Evolutionary conservation across 2,113 vertebrate genomes (phyloP), one percentile per base, ranked within the genome.

Genomic region (Myiozetetes cayanensis): DNA sequence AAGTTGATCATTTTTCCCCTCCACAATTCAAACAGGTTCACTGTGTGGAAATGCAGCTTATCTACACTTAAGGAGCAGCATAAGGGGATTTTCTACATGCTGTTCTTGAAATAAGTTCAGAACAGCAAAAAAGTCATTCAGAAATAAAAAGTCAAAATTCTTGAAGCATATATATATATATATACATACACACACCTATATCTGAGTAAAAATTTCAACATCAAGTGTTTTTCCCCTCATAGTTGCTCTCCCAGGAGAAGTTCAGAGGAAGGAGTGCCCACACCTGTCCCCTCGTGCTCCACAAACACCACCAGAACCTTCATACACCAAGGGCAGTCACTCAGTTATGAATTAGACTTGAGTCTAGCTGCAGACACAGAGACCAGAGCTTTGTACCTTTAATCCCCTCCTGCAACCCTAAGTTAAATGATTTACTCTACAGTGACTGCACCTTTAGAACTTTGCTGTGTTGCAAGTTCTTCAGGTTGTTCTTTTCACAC

Each of bases 101-200:
- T 74, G 21, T 39, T 77, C 71, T 86, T 61, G 12, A 86, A 93
- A 3, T 35, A 58, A 84, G 17, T 47, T 72, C 49, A 71, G 35
- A 28, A 84, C 55, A 71, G 49, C 0, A 0, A 62, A 43, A 4
- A 62, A 55, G 25, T 15, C 0, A 49, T 55, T 49, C 35, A 49
- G 49, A 70, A 90, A 83, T 86, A 30, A 71, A n/a, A 96, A 74
- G 20, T 27, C 41, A 61, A 11, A 8, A 52, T 58, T 77, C 44
- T 65, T 1, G 0, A 88, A 49, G 33, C 33, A 58, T 13, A 63
- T 6, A 30, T 2, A 14, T 24, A 27, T 27, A 53, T 12, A 14
- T 18, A 30, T 2, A 43, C 7, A 14, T 18, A 30, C 2, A 43
- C 8, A 55, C 2, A 47, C 0, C 43, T 8, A 22, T 1, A 67